Evolutionary conservation across 2,797 vertebrate genomes (phyloP), one percentile per base, ranked within the genome.

Genomic region (Percopsis omiscomaycus): DNA sequence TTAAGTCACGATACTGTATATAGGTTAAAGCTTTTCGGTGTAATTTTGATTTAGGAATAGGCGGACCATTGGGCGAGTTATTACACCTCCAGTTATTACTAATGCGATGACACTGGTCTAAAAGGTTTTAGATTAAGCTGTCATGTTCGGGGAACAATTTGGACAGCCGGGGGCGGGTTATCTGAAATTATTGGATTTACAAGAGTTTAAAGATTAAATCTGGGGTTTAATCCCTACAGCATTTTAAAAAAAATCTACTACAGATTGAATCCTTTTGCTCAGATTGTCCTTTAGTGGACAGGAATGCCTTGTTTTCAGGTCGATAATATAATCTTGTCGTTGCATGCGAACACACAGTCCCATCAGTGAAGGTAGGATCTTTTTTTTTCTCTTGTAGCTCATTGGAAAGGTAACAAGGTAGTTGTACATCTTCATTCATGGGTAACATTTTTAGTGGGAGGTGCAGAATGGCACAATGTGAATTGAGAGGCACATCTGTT

Each of bases 401-500:
- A 37, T 5, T 37, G 5, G 32, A 22, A 22, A 30, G 51, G 28
- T 16, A 16, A 51, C 10, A 53, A 64, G n/a, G 50, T 13, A 55
- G 13, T 53, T 12, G 47, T 10, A 44, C 45, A 5, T 44, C 5
- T 37, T 12, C 10, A 28, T 37, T 5, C 32, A 1, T 46, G 11
- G 15, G 8, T 4, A 15, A 3, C 53, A 11, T 49, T 59, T 11
- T 67, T 10, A 15, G 73, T 55, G n/a, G 32, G 15, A 59, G 32
- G 52, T 44, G 49, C 2, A 28, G 29, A 29, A 42, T 46, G 61
- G 42, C 32, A 52, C 32, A 37, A 58, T 56, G 70, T 73, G 49
- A 46, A 61, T 63, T 22, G 57, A 64, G 73, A 74, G 14, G 27
- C 3, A 28, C 3, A 13, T 61, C 50, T 56, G 15, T 47, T 64